phyloP scores from a whole-genome alignment of 1,140 invertebrate genomes.

The Papilio helenus region DNA sequence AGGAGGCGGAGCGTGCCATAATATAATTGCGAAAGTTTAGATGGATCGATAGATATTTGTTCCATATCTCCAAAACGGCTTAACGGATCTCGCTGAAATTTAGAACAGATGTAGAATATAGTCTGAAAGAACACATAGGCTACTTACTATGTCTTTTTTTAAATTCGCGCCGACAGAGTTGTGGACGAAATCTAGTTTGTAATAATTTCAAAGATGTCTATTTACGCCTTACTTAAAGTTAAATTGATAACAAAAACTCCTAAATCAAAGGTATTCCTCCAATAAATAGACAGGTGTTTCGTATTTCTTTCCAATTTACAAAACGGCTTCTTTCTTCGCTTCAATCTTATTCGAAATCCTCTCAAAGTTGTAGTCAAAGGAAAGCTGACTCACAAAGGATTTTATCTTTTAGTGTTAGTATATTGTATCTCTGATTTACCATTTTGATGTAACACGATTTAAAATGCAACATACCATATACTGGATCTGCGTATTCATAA shows the following conservation, averaged over 20 bases:
- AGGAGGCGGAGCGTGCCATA: too few species aligned
- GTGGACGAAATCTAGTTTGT: too few species aligned
- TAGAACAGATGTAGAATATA: too few species aligned
- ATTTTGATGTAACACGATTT: not conserved
- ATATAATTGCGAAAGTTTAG: too few species aligned
- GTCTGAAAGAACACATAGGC: too few species aligned
- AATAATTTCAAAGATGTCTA: too few species aligned
- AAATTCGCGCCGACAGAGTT: too few species aligned
- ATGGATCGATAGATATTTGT: too few species aligned
- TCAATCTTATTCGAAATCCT: not conserved
- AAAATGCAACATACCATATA: not conserved
- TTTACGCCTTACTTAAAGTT: not conserved
- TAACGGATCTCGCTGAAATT: too few species aligned
- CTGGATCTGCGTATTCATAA: not conserved
- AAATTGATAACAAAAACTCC: not conserved
- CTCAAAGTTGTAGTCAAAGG: conserved; percentile 8
- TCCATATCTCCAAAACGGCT: too few species aligned
- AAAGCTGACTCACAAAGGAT: conserved; percentile 20
- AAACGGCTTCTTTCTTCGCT: conserved; percentile 18
- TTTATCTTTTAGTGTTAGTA: conserved; percentile 22
- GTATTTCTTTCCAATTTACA: conserved; percentile 18
- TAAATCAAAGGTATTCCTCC: not conserved
- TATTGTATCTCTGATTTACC: not conserved
- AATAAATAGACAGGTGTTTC: conserved; percentile 14
- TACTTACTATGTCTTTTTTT: too few species aligned